Percentiles rank a stretch among this genome's conserved stretches.
phyloP scores from a whole-genome alignment of 2,113 vertebrate species.

The Corythoichthys haematopterus region DNA sequence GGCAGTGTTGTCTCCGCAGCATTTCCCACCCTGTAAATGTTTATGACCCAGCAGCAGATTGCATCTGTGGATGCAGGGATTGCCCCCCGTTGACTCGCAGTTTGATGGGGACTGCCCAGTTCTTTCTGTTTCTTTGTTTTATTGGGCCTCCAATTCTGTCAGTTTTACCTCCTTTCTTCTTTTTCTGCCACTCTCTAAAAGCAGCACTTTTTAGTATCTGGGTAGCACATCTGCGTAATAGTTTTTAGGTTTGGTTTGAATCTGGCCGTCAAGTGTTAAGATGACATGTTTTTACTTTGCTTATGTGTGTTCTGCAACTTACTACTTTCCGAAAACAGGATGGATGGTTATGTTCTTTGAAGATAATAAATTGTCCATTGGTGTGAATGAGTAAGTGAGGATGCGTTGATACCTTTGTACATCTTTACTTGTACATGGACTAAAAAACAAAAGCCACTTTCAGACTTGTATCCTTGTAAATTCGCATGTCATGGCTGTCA shows the following conservation, averaged over 20 bases:
- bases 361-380: no score
- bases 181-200: background rate
- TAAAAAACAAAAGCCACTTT: no score
- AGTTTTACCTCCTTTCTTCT: conserved; percentile 30
- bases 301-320: background rate
- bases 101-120: conserved; percentile 55
- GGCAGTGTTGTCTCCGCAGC: conserved; percentile 38
- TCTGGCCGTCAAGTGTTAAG: background rate
- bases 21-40: conserved; percentile 69
- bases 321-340: no score
- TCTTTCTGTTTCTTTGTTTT: conserved; percentile 63
- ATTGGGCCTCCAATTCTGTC: conserved; percentile 58
- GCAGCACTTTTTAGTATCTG: background rate
- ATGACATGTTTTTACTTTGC: no score
- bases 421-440: no score
- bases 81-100: conserved; percentile 68
- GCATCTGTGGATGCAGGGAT: conserved; percentile 65
- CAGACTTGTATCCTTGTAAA: no score
- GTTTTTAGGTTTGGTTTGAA: background rate
- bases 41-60: conserved; percentile 69
- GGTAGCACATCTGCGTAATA: background rate
- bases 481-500: no score
- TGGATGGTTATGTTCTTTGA: no score
- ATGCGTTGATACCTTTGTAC: no score
- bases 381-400: no score